phyloP scores from a whole-genome alignment of 2,888 invertebrate species.

The Bruchidius siliquastri region DNA sequence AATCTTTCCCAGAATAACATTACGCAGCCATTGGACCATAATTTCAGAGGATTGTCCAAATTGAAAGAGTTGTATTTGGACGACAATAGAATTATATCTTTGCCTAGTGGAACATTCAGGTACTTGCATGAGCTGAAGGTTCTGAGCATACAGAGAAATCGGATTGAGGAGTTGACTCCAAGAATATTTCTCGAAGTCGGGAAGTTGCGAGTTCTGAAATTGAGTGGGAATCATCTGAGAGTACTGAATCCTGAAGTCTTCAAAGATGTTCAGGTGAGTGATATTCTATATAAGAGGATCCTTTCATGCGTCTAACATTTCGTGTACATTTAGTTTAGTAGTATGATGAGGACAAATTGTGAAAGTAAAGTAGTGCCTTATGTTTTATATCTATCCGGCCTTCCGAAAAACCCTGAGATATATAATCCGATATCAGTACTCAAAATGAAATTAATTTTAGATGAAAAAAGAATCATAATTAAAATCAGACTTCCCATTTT shows the following conservation, averaged over 20 bases:
- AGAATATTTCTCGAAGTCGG: constrained; percentile 70
- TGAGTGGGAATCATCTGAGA: constrained; percentile 69
- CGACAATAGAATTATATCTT: constrained; percentile 69
- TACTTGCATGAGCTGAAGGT: constrained; percentile 57
- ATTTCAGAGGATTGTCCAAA: constrained; percentile 70
- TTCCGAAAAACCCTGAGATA: no score
- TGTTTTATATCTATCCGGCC: no score
- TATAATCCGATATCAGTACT: no score
- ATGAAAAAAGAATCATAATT: no score
- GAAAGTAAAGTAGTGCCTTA: no score
- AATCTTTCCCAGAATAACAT: constrained; percentile 76
- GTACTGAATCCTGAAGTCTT: constrained; percentile 76
- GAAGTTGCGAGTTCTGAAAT: constrained; percentile 65
- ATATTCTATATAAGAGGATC: neutral
- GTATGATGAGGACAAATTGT: no score
- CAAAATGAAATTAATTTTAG: no score
- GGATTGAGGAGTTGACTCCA: constrained; percentile 64
- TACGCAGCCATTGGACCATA: constrained; percentile 64
- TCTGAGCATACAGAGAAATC: constrained; percentile 64
- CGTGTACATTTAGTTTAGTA: no score
- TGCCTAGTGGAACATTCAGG: constrained; percentile 74
- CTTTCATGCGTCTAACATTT: no score
- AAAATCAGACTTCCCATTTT: no score
- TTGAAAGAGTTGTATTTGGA: constrained; percentile 68
- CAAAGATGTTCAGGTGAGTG: constrained; percentile 60